Evolutionary conservation across 2,797 vertebrate species (phyloP).

Genomic region (Phoxinus dragarum): DNA sequence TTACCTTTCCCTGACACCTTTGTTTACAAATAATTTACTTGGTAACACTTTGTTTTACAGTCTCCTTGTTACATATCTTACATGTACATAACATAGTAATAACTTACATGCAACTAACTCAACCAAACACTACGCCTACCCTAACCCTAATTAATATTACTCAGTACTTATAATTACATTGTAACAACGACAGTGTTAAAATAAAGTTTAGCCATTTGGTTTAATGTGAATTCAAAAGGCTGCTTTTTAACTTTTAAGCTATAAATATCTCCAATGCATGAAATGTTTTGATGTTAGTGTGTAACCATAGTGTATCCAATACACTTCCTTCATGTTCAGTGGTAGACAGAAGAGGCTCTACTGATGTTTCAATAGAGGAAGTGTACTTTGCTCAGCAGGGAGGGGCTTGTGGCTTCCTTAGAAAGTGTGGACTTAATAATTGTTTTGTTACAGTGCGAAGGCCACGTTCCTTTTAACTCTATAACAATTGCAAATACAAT

Average conservation of each 20-base stretch:
- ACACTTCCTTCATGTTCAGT: constrained; percentile 12
- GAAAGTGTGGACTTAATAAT: constrained; percentile 67
- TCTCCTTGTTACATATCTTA: too few relatives aligned
- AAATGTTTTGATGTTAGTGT: constrained; percentile 9
- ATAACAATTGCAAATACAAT: constrained; percentile 61
- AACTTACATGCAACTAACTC: too few relatives aligned
- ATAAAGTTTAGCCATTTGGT: too few relatives aligned
- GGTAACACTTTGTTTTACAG: too few relatives aligned
- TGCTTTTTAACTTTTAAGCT: not conserved
- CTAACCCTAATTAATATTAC: too few relatives aligned
- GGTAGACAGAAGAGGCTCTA: constrained; percentile 11
- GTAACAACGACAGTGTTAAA: too few relatives aligned
- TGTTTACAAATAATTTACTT: not conserved
- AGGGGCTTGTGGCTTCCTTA: constrained; percentile 78
- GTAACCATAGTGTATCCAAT: not conserved
- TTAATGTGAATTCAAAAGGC: not conserved
- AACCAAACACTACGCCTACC: too few relatives aligned
- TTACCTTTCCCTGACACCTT: not conserved
- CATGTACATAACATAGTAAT: too few relatives aligned
- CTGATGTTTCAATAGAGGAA: constrained; percentile 64
- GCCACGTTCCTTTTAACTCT: constrained; percentile 14
- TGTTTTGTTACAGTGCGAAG: constrained; percentile 41
- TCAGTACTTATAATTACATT: too few relatives aligned
- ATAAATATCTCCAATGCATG: not conserved
- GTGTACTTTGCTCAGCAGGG: constrained; percentile 68